Evolutionary conservation across 1,140 invertebrate genomes (phyloP).

Genomic region (Thalassaphorura encarpata): DNA sequence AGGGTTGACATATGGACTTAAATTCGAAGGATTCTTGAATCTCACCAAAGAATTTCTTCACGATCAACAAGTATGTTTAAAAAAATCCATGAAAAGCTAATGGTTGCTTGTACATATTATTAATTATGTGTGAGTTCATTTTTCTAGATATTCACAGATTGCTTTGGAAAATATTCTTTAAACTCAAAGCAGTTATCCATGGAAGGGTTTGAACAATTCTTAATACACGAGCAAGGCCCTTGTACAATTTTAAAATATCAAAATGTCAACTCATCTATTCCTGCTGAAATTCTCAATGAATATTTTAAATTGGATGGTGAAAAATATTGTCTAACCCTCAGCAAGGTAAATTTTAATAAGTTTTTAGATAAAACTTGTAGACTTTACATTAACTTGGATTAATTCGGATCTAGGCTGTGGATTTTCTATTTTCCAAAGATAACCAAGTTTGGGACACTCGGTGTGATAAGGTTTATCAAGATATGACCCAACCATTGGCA

Average conservation of each 20-base stretch:
- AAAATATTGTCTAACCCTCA: conserved; percentile 38
- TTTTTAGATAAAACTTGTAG: conserved; percentile 50
- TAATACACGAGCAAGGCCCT: conserved; percentile 68
- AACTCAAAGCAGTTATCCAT: conserved; percentile 54
- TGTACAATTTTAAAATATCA: too few species aligned
- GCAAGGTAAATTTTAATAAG: not conserved
- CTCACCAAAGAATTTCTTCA: conserved; percentile 38
- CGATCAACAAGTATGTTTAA: conserved; percentile 8
- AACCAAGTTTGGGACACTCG: conserved; percentile 79
- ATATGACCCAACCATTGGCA: conserved; percentile 82
- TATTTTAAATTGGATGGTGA: too few species aligned
- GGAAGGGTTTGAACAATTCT: conserved; percentile 67
- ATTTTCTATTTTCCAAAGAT: conserved; percentile 86
- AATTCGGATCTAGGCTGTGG: conserved; percentile 44
- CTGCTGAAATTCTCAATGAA: too few species aligned
- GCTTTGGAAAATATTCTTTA: conserved; percentile 51
- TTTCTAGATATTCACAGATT: conserved; percentile 32
- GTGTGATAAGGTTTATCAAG: conserved; percentile 67
- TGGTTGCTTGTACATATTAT: not conserved
- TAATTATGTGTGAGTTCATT: not conserved
- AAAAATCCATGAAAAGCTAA: not conserved
- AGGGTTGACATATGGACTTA: conserved; percentile 59
- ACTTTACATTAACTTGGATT: conserved; percentile 59
- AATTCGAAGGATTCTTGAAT: conserved; percentile 79
- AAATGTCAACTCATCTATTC: too few species aligned